These are phyloP conservation scores for Eleutherodactylus coqui DNA, from an alignment of 2,797 vertebrate species.

Conservation along the genomic window DNA sequence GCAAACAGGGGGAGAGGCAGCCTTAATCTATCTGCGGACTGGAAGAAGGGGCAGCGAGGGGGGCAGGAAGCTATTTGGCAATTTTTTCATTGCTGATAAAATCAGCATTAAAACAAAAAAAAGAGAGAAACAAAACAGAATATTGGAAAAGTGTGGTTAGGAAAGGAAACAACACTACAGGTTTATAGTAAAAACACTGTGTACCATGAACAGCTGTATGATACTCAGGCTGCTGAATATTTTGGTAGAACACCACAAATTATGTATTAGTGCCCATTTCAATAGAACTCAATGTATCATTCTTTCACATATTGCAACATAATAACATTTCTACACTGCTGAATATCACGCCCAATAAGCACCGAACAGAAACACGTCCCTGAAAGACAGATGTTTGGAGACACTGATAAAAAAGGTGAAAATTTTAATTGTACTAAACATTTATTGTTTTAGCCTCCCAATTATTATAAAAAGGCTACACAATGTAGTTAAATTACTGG, in stretches of 20 bases:
- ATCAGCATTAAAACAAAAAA: slow-evolving; percentile 74
- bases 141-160: slow-evolving; percentile 26
- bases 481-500: too few relatives aligned
- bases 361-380: not conserved
- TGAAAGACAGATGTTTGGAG: not conserved
- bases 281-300: not conserved
- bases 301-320: not conserved
- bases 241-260: not conserved
- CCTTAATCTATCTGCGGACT: slow-evolving; percentile 85
- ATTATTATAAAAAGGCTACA: too few relatives aligned
- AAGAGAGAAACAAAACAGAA: slow-evolving; percentile 68
- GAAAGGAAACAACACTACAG: not conserved
- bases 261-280: not conserved
- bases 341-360: not conserved
- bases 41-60: slow-evolving; percentile 80
- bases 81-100: slow-evolving; percentile 80
- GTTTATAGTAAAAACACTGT: not conserved
- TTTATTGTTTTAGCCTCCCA: not conserved
- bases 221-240: not conserved
- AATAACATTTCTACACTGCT: not conserved
- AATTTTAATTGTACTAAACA: not conserved
- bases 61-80: slow-evolving; percentile 82
- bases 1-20: slow-evolving; percentile 85
- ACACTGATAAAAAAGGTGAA: not conserved
- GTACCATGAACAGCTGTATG: not conserved